These are phyloP conservation scores for Euthynnus affinis DNA, from an alignment of 2,797 vertebrate genomes.

Conservation along the genomic window DNA sequence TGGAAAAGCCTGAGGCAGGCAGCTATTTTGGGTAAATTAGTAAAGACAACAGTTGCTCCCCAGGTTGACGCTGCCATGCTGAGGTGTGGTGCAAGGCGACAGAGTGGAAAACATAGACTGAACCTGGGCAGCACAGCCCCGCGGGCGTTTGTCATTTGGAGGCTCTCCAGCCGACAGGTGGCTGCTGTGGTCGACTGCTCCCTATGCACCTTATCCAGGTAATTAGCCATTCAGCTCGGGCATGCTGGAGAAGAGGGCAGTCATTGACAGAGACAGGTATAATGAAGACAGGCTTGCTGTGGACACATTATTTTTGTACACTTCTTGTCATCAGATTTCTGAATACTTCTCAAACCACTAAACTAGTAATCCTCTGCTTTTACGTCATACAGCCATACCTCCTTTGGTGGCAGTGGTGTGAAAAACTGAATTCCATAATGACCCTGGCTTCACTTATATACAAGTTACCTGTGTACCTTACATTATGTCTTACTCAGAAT, in stretches of 20 bases:
- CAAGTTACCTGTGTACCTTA: too few species aligned
- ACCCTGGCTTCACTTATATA: background rate
- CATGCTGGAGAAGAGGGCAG: constrained; percentile 53
- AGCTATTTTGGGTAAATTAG: constrained; percentile 85
- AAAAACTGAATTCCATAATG: background rate
- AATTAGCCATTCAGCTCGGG: constrained; percentile 79
- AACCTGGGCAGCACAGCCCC: constrained; percentile 73
- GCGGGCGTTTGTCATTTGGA: constrained; percentile 81
- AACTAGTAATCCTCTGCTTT: too few species aligned
- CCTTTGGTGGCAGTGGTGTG: background rate
- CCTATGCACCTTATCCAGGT: constrained; percentile 71
- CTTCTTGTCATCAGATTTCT: constrained; percentile 31
- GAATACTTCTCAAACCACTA: constrained; percentile 20
- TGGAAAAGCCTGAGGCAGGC: constrained; percentile 66
- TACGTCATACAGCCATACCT: background rate
- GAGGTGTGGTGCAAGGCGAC: constrained; percentile 75
- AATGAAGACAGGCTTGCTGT: constrained; percentile 67
- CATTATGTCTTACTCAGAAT: background rate
- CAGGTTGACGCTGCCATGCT: constrained; percentile 78
- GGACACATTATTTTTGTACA: constrained; percentile 50
- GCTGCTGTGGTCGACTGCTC: constrained; percentile 70
- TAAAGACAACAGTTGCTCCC: constrained; percentile 84
- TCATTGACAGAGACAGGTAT: constrained; percentile 62
- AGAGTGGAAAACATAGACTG: constrained; percentile 80
- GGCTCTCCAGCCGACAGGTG: constrained; percentile 79